Percentiles rank a stretch among this genome's conserved stretches.
Conservation (phyloP, 1,140 invertebrate species). For the Aphidius ervi region DNA sequence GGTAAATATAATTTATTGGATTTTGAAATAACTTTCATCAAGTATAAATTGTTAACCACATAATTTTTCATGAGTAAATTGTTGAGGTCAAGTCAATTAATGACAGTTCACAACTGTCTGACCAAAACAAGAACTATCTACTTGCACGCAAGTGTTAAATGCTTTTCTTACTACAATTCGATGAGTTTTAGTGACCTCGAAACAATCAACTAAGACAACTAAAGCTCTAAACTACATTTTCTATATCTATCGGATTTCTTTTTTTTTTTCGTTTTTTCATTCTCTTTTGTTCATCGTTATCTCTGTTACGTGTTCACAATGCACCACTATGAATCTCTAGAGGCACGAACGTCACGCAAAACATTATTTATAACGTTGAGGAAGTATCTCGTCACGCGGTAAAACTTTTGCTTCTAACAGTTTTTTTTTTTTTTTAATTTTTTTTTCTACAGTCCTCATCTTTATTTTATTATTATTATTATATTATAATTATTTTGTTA, state of each 20-base stretch:
- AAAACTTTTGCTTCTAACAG: slow-evolving; percentile 14
- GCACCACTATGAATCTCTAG: slow-evolving; percentile 28
- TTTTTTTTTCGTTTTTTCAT: not conserved
- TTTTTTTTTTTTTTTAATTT: slow-evolving; percentile 2
- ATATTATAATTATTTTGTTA: too few species aligned
- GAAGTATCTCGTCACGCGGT: slow-evolving; percentile 8
- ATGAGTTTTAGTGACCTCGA: too few species aligned
- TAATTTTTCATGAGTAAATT: too few species aligned
- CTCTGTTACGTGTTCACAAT: slow-evolving; percentile 26
- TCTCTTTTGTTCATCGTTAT: slow-evolving; percentile 28
- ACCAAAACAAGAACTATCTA: too few species aligned
- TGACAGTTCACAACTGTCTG: not conserved
- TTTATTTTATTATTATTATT: not conserved
- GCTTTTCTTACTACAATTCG: too few species aligned
- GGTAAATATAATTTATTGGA: too few species aligned
- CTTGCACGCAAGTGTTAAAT: too few species aligned
- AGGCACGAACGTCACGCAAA: slow-evolving; percentile 37
- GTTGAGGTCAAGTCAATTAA: not conserved
- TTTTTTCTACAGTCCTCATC: slow-evolving; percentile 2
- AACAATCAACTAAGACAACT: too few species aligned
- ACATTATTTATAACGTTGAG: slow-evolving; percentile 35
- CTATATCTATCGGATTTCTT: not conserved
- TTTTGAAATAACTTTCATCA: too few species aligned
- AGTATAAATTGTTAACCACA: too few species aligned
- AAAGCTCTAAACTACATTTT: too few species aligned